Conservation (phyloP, 2,113 vertebrate species). For the Protobothrops flavoviridis region DNA sequence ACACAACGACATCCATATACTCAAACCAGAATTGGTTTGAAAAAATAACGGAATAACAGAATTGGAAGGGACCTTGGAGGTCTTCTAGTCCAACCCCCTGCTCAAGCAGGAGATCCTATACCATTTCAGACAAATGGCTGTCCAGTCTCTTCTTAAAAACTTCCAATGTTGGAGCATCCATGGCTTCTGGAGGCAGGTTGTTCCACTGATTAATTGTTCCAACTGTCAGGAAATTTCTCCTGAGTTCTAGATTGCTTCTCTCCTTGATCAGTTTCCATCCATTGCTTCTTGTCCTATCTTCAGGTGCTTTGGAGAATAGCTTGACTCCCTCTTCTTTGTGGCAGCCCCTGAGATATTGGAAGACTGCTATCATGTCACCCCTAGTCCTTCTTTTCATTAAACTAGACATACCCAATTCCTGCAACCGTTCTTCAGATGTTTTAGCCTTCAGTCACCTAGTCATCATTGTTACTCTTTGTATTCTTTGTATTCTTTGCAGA, state of each 20-base stretch:
- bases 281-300: fast-evolving
- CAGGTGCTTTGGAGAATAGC: background rate
- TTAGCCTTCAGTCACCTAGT: background rate
- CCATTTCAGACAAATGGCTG: background rate
- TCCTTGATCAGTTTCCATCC: background rate
- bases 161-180: background rate
- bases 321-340: background rate
- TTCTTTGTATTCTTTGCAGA: background rate
- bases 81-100: background rate
- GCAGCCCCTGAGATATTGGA: background rate
- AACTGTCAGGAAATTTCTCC: background rate
- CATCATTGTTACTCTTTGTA: background rate
- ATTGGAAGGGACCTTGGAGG: background rate
- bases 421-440: background rate
- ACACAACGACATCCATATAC: background rate
- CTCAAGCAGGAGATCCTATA: background rate
- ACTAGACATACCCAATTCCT: background rate
- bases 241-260: background rate
- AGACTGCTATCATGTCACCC: background rate
- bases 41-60: background rate
- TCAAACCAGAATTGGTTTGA: background rate
- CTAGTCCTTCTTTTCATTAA: background rate
- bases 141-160: background rate
- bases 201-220: background rate
- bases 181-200: background rate